Base-by-base conservation (phyloP, 2,113 vertebrate genomes). In the Macquaria australasica region DNA sequence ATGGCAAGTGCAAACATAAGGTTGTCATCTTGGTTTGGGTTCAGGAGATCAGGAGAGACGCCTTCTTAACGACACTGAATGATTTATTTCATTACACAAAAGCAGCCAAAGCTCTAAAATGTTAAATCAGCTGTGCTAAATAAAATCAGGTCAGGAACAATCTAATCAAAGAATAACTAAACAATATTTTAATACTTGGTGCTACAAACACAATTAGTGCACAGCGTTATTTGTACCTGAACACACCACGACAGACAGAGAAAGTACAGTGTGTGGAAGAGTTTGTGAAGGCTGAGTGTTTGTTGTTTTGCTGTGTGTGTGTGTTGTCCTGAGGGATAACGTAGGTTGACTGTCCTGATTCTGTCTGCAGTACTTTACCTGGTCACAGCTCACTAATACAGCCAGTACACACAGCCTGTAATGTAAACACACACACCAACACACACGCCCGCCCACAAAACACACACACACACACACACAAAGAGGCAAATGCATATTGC, bases 321-420 rank as follows among this genome's bases (percentile, higher is more conserved):
- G 75, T 89, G 31, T 91, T 51, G 56, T 87, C 84, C 87, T 85
- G 74, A 80, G 90, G 93, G 92, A 94, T 80, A 90, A 90, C 86
- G 89, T 85, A 89, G 88, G 83, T 77, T 87, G 87, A 77, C 84
- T 92, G 86, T 88, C 87, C 91, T 84, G 81, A 92, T 92, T 94
- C 92, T 95, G 94, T 95, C 93, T 95, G 77, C 86, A 93, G 90
- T 90, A 90, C 80, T 94, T 94, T 92, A 91, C 88, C 82, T 90
- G 88, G 92, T 90, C 91, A 88, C 92, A 91, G 91, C 85, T 94
- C 91, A 91, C 85, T 92, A 94, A 94, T 89, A 83, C 81, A 81
- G 34, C 59, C 45, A 62, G 71, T 18, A 81, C 69, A 75, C 70
- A 74, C 69, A 73, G 25, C 8, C 58, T 4, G 37, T 25, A 41